These are phyloP conservation scores for Parazoanthus darwini DNA, from an alignment of 92 coral and sea anemone genomes.

Conservation along the genomic window DNA sequence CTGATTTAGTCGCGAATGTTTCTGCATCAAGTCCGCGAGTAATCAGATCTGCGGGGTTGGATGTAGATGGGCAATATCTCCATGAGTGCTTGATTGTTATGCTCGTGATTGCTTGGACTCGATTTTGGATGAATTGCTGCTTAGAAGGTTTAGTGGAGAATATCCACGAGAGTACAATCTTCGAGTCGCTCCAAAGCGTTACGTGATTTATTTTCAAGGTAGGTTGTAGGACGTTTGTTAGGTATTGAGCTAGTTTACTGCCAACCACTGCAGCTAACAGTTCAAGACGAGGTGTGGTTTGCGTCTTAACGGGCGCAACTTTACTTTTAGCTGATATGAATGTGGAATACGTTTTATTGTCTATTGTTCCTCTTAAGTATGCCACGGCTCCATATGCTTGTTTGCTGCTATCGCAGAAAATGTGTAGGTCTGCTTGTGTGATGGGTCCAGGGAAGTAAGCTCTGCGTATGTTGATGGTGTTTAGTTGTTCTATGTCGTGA, in stretches of 20 bases:
- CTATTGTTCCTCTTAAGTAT: conserved; percentile 40
- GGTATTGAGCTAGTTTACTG: conserved; percentile 44
- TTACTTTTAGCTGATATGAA: conserved; percentile 37
- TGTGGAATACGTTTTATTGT: conserved; percentile 28
- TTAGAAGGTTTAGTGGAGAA: conserved; percentile 39
- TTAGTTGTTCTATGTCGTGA: conserved; percentile 49
- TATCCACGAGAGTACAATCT: conserved; percentile 51
- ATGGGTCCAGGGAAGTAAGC: conserved; percentile 45
- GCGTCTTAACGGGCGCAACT: conserved; percentile 47
- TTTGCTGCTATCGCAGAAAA: conserved; percentile 46
- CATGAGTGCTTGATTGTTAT: conserved; percentile 38
- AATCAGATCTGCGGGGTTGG: conserved; percentile 65
- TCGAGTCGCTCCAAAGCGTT: conserved; percentile 54
- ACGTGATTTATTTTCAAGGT: conserved; percentile 20
- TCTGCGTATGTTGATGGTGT: conserved; percentile 47
- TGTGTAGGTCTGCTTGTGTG: conserved; percentile 42
- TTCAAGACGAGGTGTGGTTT: conserved; percentile 42
- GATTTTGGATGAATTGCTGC: conserved; percentile 53
- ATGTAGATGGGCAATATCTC: conserved; percentile 58
- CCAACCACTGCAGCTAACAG: conserved; percentile 57
- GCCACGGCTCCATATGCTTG: conserved; percentile 47
- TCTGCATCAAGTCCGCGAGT: conserved; percentile 58
- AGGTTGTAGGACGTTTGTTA: conserved; percentile 31
- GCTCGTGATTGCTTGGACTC: conserved; percentile 49
- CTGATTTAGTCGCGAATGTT: conserved; percentile 42